Evolutionary conservation across 2,113 vertebrate genomes (phyloP), one percentile per base, ranked within the genome.

Genomic region (Vicugna pacos): DNA sequence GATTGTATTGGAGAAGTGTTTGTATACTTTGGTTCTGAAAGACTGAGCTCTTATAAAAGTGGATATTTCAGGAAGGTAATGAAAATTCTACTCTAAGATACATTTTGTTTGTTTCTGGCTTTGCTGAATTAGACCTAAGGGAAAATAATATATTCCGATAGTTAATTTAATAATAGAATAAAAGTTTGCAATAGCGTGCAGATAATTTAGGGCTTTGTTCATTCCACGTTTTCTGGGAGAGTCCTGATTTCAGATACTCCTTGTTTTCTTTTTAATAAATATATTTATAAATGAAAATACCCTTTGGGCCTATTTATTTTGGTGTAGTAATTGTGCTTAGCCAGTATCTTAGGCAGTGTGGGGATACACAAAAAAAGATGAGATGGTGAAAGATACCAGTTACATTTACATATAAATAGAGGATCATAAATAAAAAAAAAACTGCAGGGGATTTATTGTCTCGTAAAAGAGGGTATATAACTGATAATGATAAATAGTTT

Each of bases 1-100:
- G 46, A 70, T 65, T 96, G 20, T 79, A 48, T 96, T 93, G 46
- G 46, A 83, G 56, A 96, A 92, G 17, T 56, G 28, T 96, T 93
- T 3, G 2, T 94, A 54, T 95, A 62, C 69, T 79, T 46, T 32
- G 48, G 5, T 97, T 96, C 52, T 9, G 15, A 80, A 97, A 83
- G 0, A 2, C 87, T 62, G 6, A 96, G 52, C 19, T 93, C 85
- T 62, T 84, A 91, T 97, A 79, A 72, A 96, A 67, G 83, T 95
- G 16, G 13, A 5, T 81, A 82, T 38, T 92, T 35, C 91, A 52
- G 92, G 97, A 95, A 91, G 82, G 19, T 95, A 48, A 88, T 93
- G 58, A 94, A 83, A 82, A 91, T 28, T 83, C 91, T 35, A 50
- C 3, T 69, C 73, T 56, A 64, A 85, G 56, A 26, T 52, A 89